phyloP scores from a whole-genome alignment of 2,113 vertebrate genomes.

The Rhinopomastus cyanomelas region DNA sequence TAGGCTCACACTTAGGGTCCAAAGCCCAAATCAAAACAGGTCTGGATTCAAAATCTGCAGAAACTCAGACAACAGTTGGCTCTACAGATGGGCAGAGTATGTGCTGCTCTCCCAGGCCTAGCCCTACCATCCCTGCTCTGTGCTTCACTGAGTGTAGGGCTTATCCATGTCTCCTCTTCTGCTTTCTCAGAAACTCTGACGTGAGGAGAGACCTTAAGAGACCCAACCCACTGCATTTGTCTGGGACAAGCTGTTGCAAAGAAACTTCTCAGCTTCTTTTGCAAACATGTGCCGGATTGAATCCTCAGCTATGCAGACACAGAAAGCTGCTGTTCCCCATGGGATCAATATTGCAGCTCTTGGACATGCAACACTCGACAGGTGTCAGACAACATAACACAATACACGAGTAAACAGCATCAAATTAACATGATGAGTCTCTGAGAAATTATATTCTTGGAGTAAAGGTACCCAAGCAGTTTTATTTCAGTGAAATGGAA shows the following conservation, averaged over 20 bases:
- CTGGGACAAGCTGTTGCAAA: background rate
- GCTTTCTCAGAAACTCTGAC: too few relatives aligned
- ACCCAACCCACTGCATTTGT: background rate
- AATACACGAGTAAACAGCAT: background rate
- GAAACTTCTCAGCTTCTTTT: background rate
- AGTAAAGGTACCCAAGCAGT: background rate
- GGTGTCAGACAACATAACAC: background rate
- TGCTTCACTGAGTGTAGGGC: too few relatives aligned
- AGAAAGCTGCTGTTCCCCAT: background rate
- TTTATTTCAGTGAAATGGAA: background rate
- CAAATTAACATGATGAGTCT: background rate
- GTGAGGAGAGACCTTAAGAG: background rate
- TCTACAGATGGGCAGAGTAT: background rate
- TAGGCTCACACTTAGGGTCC: accelerated
- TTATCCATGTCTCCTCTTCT: too few relatives aligned
- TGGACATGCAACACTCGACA: background rate
- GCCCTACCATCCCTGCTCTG: background rate
- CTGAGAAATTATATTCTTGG: background rate
- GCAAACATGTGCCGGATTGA: background rate
- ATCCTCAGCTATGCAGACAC: background rate
- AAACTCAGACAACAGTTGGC: accelerated
- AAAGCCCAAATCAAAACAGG: background rate
- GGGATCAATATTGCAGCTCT: background rate
- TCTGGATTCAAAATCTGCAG: background rate
- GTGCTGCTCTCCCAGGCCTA: background rate